Evolutionary conservation across 2,888 invertebrate species (phyloP).

Genomic region (Ophion slaviceki): DNA sequence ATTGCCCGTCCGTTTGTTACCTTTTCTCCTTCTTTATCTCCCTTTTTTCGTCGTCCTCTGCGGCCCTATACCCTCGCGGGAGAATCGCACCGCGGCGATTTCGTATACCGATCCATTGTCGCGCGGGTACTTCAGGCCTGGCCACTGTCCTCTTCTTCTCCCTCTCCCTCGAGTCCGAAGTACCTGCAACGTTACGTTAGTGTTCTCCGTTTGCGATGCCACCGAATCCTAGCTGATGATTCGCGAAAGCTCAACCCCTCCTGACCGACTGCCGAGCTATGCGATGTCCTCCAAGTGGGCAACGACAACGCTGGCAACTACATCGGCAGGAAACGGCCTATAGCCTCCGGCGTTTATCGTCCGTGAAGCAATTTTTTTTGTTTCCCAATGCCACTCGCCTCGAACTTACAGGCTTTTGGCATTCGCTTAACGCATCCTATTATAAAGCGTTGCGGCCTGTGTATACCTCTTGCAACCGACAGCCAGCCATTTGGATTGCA

Average conservation of each 20-base stretch:
- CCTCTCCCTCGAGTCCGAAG: constrained; percentile 37
- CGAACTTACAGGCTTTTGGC: constrained; percentile 25
- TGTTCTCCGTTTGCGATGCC: constrained; percentile 14
- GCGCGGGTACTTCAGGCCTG: constrained; percentile 33
- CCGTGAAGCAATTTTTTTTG: constrained; percentile 65
- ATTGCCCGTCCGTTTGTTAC: constrained; percentile 54
- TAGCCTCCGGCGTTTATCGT: constrained; percentile 68
- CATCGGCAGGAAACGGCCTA: constrained; percentile 13
- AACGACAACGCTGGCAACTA: constrained; percentile 24
- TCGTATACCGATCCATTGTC: constrained; percentile 38
- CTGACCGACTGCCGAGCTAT: constrained; percentile 1
- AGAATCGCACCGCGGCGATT: constrained; percentile 32
- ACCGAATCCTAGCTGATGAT: constrained; percentile 52
- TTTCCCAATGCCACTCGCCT: background rate
- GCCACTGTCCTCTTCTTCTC: constrained; percentile 48
- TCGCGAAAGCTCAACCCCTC: constrained; percentile 51
- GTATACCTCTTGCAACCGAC: constrained; percentile 65
- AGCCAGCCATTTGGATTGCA: background rate
- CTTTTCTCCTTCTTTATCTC: constrained; percentile 40
- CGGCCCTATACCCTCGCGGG: constrained; percentile 13
- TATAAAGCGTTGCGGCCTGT: constrained; percentile 42
- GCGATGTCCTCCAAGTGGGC: constrained; percentile 46
- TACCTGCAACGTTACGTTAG: constrained; percentile 45
- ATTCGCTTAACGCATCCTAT: constrained; percentile 41
- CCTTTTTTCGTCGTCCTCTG: constrained; percentile 24